Conservation (phyloP, 2,888 invertebrate species). For the Panopea generosa region DNA sequence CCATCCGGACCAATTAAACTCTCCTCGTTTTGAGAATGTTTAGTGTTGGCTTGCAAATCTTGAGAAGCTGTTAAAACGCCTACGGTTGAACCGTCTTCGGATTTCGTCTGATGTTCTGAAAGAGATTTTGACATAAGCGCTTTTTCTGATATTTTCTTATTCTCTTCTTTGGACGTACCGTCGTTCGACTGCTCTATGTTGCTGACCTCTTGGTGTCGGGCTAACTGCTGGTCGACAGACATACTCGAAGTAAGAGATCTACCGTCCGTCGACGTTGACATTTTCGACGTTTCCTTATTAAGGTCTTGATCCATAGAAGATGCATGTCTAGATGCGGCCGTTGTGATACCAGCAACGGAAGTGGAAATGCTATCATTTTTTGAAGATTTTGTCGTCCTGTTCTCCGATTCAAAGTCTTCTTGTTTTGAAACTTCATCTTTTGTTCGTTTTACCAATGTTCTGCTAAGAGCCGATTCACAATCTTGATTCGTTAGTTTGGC, state of each 20-base stretch:
- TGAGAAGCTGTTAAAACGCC: slow-evolving; percentile 41
- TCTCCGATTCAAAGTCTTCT: slow-evolving; percentile 49
- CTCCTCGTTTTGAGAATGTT: slow-evolving; percentile 37
- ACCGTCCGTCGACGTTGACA: slow-evolving; percentile 40
- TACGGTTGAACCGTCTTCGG: slow-evolving; percentile 23
- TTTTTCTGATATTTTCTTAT: slow-evolving; percentile 44
- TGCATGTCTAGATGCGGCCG: slow-evolving; percentile 50
- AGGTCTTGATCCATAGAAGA: slow-evolving; percentile 49
- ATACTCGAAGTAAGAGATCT: slow-evolving; percentile 23
- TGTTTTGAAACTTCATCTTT: slow-evolving; percentile 30
- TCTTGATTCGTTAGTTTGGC: slow-evolving; percentile 47
- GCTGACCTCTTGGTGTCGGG: slow-evolving; percentile 49
- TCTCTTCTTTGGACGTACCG: slow-evolving; percentile 44
- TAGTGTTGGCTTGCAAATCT: slow-evolving; percentile 33
- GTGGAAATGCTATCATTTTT: slow-evolving; percentile 54
- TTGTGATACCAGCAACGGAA: slow-evolving; percentile 25
- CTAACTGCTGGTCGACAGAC: slow-evolving; percentile 38
- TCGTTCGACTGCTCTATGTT: slow-evolving; percentile 43
- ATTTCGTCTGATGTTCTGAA: slow-evolving; percentile 31
- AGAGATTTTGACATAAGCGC: slow-evolving; percentile 39
- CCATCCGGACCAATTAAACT: slow-evolving; percentile 33
- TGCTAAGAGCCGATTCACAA: slow-evolving; percentile 25
- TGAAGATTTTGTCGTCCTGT: slow-evolving; percentile 43
- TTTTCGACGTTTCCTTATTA: slow-evolving; percentile 33
- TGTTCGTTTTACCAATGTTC: slow-evolving; percentile 32